Evolutionary conservation across 2,888 invertebrate genomes (phyloP).

Genomic region (Tyria jacobaeae): DNA sequence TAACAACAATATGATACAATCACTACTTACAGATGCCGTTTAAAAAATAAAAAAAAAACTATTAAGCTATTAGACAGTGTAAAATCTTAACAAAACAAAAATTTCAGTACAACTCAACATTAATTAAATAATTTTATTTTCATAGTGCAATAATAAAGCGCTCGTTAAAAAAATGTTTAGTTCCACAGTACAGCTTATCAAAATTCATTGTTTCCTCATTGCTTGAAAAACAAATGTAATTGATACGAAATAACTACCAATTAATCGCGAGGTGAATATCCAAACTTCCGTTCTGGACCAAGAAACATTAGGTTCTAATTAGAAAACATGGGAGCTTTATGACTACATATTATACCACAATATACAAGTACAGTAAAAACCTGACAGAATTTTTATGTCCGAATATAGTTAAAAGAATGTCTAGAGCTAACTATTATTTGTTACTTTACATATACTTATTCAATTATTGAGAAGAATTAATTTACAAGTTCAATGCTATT

Average conservation of each 20-base stretch:
- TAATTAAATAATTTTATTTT: slow-evolving; percentile 59
- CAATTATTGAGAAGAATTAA: slow-evolving; percentile 59
- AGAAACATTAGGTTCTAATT: slow-evolving; percentile 51
- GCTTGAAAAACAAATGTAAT: slow-evolving; percentile 51
- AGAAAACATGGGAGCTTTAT: slow-evolving; percentile 49
- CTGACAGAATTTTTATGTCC: slow-evolving; percentile 64
- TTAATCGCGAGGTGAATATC: slow-evolving; percentile 59
- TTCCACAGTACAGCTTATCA: slow-evolving; percentile 55
- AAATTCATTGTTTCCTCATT: slow-evolving; percentile 56
- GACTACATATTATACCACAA: slow-evolving; percentile 56
- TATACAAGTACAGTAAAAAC: slow-evolving; percentile 72
- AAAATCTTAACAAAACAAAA: slow-evolving; percentile 68
- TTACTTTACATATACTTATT: slow-evolving; percentile 61
- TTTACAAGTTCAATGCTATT: slow-evolving; percentile 62
- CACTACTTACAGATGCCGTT: slow-evolving; percentile 58
- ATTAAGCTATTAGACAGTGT: slow-evolving; percentile 48
- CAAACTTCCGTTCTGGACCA: slow-evolving; percentile 46
- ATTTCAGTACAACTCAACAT: slow-evolving; percentile 63
- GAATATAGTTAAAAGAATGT: slow-evolving; percentile 73
- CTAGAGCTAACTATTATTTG: slow-evolving; percentile 72
- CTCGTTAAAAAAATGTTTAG: slow-evolving; percentile 37
- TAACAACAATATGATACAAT: slow-evolving; percentile 68
- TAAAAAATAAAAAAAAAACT: slow-evolving; percentile 54
- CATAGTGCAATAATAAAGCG: slow-evolving; percentile 55
- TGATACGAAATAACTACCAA: slow-evolving; percentile 54